Conservation (phyloP, 2,797 vertebrate species). For the Lacerta viridis region DNA sequence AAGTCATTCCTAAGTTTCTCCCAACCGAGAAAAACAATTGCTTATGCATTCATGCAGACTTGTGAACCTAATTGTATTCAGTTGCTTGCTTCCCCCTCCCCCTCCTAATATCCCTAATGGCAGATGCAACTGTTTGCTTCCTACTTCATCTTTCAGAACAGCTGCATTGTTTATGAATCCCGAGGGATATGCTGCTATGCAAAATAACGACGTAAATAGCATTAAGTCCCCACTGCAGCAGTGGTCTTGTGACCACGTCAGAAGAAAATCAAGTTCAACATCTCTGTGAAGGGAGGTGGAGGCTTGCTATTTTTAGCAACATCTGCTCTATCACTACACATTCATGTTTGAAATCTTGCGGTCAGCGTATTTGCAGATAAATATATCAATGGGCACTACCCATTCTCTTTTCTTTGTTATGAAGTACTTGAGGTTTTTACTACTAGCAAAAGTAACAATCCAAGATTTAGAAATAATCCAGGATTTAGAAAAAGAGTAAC, state of each 20-base stretch:
- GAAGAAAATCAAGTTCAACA: conserved; percentile 75
- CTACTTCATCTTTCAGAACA: conserved; percentile 70
- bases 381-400: conserved; percentile 18
- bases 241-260: conserved; percentile 71
- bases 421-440: background rate
- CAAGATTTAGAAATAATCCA: background rate
- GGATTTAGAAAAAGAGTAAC: background rate
- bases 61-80: conserved; percentile 62
- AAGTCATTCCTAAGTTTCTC: conserved; percentile 74
- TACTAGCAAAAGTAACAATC: background rate
- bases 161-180: conserved; percentile 75
- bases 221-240: conserved; percentile 74
- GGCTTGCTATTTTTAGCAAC: conserved; percentile 70
- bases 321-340: conserved; percentile 68
- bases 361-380: conserved; percentile 42
- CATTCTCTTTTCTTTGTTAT: background rate
- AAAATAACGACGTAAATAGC: conserved; percentile 76
- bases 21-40: conserved; percentile 75
- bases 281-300: conserved; percentile 4
- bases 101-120: conserved; percentile 48
- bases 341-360: conserved; percentile 43
- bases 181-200: conserved; percentile 74
- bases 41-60: conserved; percentile 76
- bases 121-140: conserved; percentile 59
- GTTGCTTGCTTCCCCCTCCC: conserved; percentile 48